phyloP scores from a whole-genome alignment of 2,797 vertebrate genomes.

The Pipistrellus pipistrellus region DNA sequence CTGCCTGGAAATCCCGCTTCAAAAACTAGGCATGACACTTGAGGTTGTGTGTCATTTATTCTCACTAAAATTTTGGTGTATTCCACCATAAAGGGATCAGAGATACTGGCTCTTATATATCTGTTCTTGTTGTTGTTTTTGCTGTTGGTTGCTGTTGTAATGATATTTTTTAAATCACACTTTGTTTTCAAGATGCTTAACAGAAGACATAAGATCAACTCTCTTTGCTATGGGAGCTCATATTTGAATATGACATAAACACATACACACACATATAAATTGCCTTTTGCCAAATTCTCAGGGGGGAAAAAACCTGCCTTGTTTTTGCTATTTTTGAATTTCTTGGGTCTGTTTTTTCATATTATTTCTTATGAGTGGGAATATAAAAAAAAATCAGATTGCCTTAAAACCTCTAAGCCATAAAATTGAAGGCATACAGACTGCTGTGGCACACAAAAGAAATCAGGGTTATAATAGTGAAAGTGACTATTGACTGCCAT shows the following conservation, averaged over 20 bases:
- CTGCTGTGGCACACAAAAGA: background rate
- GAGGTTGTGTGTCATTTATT: conserved; percentile 47
- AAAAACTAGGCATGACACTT: conserved; percentile 7
- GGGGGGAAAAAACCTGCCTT: background rate
- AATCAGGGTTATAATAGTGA: background rate
- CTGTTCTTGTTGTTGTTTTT: background rate
- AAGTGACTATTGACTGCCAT: background rate
- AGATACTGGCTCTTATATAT: background rate
- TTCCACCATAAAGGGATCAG: background rate
- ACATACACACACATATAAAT: background rate
- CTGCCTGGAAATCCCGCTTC: conserved; percentile 52
- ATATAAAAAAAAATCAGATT: conserved; percentile 35
- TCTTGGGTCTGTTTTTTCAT: background rate
- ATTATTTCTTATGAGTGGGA: conserved; percentile 45
- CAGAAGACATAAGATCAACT: background rate
- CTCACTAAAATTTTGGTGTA: conserved; percentile 41
- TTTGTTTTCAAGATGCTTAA: conserved; percentile 45
- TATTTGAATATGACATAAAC: background rate
- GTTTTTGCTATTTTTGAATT: background rate
- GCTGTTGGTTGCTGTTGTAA: background rate
- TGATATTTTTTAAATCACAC: conserved; percentile 10
- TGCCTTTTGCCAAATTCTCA: conserved; percentile 32
- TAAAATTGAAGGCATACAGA: background rate
- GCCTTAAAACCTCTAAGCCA: background rate
- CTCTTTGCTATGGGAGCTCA: conserved; percentile 3